Base-by-base conservation (phyloP, 2,888 invertebrate species). In the Platycnemis pennipes region DNA sequence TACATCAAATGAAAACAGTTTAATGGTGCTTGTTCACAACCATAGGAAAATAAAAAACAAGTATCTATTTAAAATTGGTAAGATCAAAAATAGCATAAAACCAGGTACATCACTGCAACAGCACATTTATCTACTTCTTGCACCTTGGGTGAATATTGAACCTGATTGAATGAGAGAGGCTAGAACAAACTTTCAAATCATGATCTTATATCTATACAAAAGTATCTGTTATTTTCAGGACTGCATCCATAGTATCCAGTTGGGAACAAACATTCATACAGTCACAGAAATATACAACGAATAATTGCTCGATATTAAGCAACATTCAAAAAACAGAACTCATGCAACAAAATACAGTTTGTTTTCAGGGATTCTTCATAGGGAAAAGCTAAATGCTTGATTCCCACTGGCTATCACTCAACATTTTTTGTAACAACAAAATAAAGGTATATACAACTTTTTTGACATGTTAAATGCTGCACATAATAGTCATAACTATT, bases 211-310 rank as follows among this genome's bases (percentile, higher is more conserved):
- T 53, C 63, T 56, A 63, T 22, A 22, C 16, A 91, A 44, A 63
- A 42, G 8, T 7, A 26, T 53, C 7, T 19, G 31, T 46, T 31
- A 46, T 26, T 46, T 11, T 11, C 7, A 46, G 49, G 8, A 91
- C 44, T 63, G 42, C 44, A 63, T 91, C 44, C 56, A 53, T 89
- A 45, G 91, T 44, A 91, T 63, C 44, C 63, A 63, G 91, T 91
- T 91, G 91, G 91, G 56, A 63, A 91, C 91, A 91, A 91, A 91
- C 63, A 91, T 63, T 63, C 91, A 63, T 63, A 63, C 63, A 63
- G 26, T 44, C 63, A 44, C 42, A 44, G 31, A 91, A 63, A 91
- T 63, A 63, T 89, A 89, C 89, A 89, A 26, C 26, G 42, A 42
- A 89, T 56, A 37, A 37, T 69, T 53, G 63, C 91, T 91, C 63